Base-by-base conservation (phyloP, 37 sponge, comb jelly and placozoan genomes). In the Beroe ovata region DNA sequence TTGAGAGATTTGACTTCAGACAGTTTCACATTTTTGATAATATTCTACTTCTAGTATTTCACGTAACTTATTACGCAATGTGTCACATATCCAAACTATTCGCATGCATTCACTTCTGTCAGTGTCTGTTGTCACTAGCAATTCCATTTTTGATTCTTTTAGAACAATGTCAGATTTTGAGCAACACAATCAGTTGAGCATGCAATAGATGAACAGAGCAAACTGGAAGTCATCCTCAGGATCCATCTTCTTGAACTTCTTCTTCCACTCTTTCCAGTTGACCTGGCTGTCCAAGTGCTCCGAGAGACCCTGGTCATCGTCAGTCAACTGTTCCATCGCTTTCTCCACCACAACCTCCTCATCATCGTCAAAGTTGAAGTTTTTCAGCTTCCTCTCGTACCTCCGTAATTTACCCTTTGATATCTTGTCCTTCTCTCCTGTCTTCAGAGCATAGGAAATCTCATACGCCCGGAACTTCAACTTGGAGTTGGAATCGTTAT, bases 241-340 rank as follows among this genome's bases (percentile, higher is more conserved):
- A 40, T 77, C 84, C 84, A 77, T 77, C 4, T 36, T 20, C 84
- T 77, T 77, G 84, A 77, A 77, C 11, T 54, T 54, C 14, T 77
- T 23, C 33, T 23, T 77, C 84, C 84, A 77, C 8, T 42, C 20
- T 28, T 2, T 36, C 84, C 84, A 77, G 11, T 54, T 54, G 11
- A 41, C 84, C 29, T 77, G 54, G 2, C 84, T 20, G 84, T 77
- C 84, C 42, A 77, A 26, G 54, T 77, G 84, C 33, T 37, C 38
- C 4, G 21, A 30, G 18, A 77, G 54, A 21, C 84, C 84, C 84
- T 77, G 54, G 28, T 77, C 84, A 0, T 35, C 84, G 84, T 77
- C 84, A 42, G 21, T 23, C 47, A 77, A 26, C 54, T 77, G 36
- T 40, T 77, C 84, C 33, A 66, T 33, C 8, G 69, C 69, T 37